These are phyloP conservation scores for Coccyzus lansbergi DNA, from an alignment of 2,797 vertebrate species.

Conservation along the genomic window DNA sequence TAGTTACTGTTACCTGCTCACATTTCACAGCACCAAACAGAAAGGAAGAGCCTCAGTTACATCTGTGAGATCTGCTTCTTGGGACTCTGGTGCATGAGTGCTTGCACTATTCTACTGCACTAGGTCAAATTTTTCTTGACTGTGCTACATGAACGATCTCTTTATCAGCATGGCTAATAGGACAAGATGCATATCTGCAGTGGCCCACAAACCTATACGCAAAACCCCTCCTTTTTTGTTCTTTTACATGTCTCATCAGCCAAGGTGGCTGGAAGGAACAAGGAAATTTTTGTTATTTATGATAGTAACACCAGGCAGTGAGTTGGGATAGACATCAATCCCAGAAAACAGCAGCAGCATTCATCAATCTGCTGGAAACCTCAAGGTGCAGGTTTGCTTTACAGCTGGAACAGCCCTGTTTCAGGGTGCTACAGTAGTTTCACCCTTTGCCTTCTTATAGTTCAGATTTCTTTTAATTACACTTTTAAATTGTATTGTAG, in stretches of 20 bases:
- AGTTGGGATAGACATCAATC: not conserved
- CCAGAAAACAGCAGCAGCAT: not conserved
- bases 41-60: not conserved
- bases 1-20: not conserved
- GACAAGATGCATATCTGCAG: not conserved
- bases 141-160: not conserved
- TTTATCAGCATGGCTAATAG: not conserved
- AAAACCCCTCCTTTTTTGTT: not conserved
- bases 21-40: not conserved
- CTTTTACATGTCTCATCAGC: too few species aligned
- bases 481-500: not conserved
- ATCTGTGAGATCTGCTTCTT: not conserved
- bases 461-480: not conserved
- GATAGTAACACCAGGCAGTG: not conserved
- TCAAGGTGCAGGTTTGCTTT: not conserved
- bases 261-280: fast-evolving
- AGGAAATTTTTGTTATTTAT: not conserved
- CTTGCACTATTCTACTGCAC: not conserved
- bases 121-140: not conserved
- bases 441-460: not conserved
- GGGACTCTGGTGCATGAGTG: too few species aligned
- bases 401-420: not conserved
- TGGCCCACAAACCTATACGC: not conserved
- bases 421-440: not conserved
- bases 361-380: not conserved